Evolutionary conservation across 2,113 vertebrate genomes (phyloP).

Genomic region (Polyodon spathula): DNA sequence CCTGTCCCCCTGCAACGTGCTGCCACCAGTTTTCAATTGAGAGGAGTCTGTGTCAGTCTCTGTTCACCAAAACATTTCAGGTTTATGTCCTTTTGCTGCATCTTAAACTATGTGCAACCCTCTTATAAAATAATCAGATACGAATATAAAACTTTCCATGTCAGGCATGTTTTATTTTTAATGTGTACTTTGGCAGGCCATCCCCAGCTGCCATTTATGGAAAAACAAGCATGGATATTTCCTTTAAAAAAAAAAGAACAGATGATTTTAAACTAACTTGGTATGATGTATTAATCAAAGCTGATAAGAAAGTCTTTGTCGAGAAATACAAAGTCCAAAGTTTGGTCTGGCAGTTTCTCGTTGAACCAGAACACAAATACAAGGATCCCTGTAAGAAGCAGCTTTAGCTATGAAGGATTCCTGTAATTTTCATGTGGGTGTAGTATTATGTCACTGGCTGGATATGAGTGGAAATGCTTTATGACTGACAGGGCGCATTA

Average conservation of each 20-base stretch:
- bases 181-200: too few species aligned
- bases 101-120: too few species aligned
- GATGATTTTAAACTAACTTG: slow-evolving; percentile 43
- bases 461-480: slow-evolving; percentile 62
- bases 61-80: too few species aligned
- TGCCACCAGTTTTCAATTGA: too few species aligned
- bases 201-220: slow-evolving; percentile 34
- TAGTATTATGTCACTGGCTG: slow-evolving; percentile 67
- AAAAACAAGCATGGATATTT: slow-evolving; percentile 43
- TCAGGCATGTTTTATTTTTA: too few species aligned
- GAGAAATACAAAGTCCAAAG: slow-evolving; percentile 58
- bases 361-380: slow-evolving; percentile 50
- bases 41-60: too few species aligned
- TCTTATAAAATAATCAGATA: too few species aligned
- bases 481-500: slow-evolving; percentile 61
- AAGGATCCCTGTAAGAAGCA: slow-evolving; percentile 39
- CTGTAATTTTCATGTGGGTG: slow-evolving; percentile 75
- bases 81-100: too few species aligned
- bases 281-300: slow-evolving; percentile 61
- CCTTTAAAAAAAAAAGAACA: slow-evolving; percentile 50
- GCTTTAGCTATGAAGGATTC: slow-evolving; percentile 50
- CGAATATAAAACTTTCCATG: too few species aligned
- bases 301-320: slow-evolving; percentile 56
- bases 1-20: too few species aligned
- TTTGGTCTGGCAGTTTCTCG: slow-evolving; percentile 53